Evolutionary conservation across 2,888 invertebrate genomes (phyloP).

Genomic region (Aspidiotus rigidus): DNA sequence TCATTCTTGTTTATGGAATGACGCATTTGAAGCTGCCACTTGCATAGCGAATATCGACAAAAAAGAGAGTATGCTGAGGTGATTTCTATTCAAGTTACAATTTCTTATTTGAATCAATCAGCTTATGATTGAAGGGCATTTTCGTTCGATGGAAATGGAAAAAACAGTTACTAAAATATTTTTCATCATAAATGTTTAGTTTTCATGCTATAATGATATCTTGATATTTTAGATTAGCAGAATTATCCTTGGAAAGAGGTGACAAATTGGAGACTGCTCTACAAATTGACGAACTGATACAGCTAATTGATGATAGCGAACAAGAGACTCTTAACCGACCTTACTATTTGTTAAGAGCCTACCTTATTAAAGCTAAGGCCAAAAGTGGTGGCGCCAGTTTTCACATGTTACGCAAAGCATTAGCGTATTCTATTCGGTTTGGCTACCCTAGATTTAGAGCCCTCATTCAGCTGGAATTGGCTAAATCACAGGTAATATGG

Average conservation of each 20-base stretch:
- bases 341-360: constrained; percentile 26
- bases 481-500: constrained; percentile 19
- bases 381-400: constrained; percentile 33
- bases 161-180: not conserved
- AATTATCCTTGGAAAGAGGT: constrained; percentile 35
- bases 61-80: constrained; percentile 45
- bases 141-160: not conserved
- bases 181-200: not conserved
- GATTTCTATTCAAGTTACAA: not conserved
- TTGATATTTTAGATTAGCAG: constrained; percentile 29
- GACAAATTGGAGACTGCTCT: constrained; percentile 33
- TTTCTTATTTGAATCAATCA: not conserved
- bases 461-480: constrained; percentile 23
- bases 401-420: constrained; percentile 49
- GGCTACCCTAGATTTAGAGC: constrained; percentile 25
- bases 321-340: constrained; percentile 59
- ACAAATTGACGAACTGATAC: constrained; percentile 31
- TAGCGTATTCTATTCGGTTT: constrained; percentile 25
- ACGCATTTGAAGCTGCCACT: constrained; percentile 47
- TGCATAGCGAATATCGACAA: constrained; percentile 47
- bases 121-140: not conserved
- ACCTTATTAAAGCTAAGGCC: constrained; percentile 33
- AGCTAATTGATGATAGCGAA: constrained; percentile 15
- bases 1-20: constrained; percentile 46
- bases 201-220: not conserved